Evolutionary conservation across 2,888 invertebrate genomes (phyloP), one percentile per base, ranked within the genome.

Genomic region (Autographa pulchrina): DNA sequence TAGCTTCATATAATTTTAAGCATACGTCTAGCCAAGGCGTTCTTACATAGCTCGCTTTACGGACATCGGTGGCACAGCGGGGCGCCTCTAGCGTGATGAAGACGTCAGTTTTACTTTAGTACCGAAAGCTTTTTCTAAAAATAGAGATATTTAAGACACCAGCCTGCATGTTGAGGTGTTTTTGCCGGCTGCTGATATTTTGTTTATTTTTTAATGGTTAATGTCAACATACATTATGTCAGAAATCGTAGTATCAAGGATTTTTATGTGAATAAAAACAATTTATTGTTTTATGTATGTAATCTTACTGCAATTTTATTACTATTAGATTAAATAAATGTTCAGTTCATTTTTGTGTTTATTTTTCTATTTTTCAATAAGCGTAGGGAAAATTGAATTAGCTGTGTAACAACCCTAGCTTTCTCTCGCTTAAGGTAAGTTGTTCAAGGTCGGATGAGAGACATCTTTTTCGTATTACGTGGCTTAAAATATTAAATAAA

Each of bases 31-130:
- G 48, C 48, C n/a, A 48, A 48, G n/a, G 48, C 16, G 48, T 48
- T 48, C n/a, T n/a, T n/a, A 48, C n/a, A 48, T 1, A 48, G 8
- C 48, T 48, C n/a, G n/a, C 6, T n/a, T 6, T 48, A 48, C 48
- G n/a, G 48, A 48, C n/a, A 48, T 48, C n/a, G n/a, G n/a, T n/a
- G 48, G 48, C 48, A n/a, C 48, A n/a, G 48, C 48, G 48, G 48
- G 48, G 7, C n/a, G 4, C 48, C 48, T n/a, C n/a, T 5, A 48
- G n/a, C 48, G 48, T n/a, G n/a, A 7, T 14, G 43, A 5, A n/a
- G n/a, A 48, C 7, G 48, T 48, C 48, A 48, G 48, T 48, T 48
- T 48, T 16, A 48, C 14, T 48, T 48, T 48, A n/a, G 1, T 48
- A 48, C 6, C n/a, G 7, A n/a, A 48, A 1, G 7, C 48, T 48